Evolutionary conservation across 2,888 invertebrate species (phyloP).

Genomic region (Athalia cordata): DNA sequence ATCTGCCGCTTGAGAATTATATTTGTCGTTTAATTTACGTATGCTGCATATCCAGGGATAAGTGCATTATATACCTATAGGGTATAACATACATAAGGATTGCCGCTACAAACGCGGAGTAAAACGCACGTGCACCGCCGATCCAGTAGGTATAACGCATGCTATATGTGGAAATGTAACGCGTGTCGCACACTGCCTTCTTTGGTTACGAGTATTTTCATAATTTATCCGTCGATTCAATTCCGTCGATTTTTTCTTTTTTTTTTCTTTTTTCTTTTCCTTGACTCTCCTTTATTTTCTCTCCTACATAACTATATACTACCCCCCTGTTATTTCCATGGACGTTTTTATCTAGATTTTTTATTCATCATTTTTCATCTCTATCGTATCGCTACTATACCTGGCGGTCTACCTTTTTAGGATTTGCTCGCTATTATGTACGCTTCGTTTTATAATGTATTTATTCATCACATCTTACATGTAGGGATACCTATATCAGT

Average conservation of each 20-base stretch:
- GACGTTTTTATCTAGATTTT: neutral
- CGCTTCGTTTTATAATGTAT: too few species aligned
- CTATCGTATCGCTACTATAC: too few species aligned
- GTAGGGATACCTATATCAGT: too few species aligned
- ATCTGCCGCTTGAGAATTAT: neutral
- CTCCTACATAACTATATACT: conserved; percentile 20
- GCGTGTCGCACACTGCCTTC: conserved; percentile 47
- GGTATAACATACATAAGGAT: neutral
- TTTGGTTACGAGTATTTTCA: conserved; percentile 50
- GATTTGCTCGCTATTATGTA: neutral
- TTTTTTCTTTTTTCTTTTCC: neutral
- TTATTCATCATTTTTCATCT: too few species aligned
- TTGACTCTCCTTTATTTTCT: conserved; percentile 29
- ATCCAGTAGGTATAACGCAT: neutral
- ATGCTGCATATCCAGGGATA: neutral
- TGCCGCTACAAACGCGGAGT: conserved; percentile 1
- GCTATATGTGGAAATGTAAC: conserved; percentile 50
- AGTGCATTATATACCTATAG: too few species aligned
- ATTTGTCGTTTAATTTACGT: conserved; percentile 1
- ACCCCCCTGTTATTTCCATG: neutral
- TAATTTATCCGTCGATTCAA: conserved; percentile 51
- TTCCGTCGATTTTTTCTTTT: conserved; percentile 28
- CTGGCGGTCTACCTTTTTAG: neutral
- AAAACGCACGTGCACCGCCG: neutral
- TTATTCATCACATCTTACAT: too few species aligned